These are phyloP conservation scores for Labrus mixtus DNA, from an alignment of 2,113 vertebrate species.

Conservation along the genomic window DNA sequence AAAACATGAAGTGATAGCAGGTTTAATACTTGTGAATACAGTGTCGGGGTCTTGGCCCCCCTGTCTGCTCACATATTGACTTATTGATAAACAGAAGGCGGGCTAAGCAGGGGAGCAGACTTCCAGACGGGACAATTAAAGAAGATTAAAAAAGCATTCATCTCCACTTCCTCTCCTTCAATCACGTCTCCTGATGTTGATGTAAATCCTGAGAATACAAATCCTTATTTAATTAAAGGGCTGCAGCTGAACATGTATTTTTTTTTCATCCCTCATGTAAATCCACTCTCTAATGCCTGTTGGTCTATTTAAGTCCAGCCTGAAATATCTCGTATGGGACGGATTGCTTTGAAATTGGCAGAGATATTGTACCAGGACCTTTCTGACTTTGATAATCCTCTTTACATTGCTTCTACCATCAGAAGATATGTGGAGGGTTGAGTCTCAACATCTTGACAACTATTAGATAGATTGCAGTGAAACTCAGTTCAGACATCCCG, in stretches of 20 bases:
- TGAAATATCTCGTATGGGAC: neutral
- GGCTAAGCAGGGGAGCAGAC: conserved; percentile 49
- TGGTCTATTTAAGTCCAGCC: neutral
- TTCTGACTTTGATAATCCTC: neutral
- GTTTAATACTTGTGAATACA: conserved; percentile 13
- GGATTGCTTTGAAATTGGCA: neutral
- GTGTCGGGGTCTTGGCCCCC: neutral
- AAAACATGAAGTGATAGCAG: neutral
- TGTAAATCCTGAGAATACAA: conserved; percentile 23
- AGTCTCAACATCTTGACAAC: neutral
- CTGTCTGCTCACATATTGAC: conserved; percentile 35
- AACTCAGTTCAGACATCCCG: neutral
- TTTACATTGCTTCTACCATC: neutral
- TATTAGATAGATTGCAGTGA: neutral
- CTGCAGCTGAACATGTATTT: neutral
- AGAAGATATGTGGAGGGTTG: neutral
- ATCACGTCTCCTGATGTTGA: conserved; percentile 4
- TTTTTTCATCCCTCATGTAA: neutral
- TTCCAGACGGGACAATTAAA: conserved; percentile 67
- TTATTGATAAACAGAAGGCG: conserved; percentile 56
- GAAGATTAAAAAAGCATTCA: conserved; percentile 54
- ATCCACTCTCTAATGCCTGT: neutral
- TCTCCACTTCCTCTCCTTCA: conserved; percentile 54
- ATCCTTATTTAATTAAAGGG: neutral
- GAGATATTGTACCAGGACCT: neutral